These are phyloP conservation scores for Cheirogaleus major DNA, from an alignment of 2,797 vertebrate genomes.

Conservation along the genomic window DNA sequence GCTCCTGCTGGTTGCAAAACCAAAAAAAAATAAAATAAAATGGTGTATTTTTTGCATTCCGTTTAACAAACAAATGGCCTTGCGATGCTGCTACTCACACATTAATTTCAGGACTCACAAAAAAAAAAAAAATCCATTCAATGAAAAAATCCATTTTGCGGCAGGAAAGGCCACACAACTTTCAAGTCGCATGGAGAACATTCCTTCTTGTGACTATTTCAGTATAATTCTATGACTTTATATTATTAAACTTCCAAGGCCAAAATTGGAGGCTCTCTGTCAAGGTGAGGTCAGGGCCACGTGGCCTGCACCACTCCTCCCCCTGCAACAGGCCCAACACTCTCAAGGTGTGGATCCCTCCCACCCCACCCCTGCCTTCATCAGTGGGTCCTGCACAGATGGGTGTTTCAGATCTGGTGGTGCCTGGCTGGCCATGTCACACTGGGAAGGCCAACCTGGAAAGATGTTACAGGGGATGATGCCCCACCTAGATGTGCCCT, in stretches of 20 bases:
- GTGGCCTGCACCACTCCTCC: background rate
- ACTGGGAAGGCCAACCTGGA: background rate
- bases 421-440: background rate
- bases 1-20: background rate
- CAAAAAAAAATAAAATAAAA: background rate
- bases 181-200: background rate
- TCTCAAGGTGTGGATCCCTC: background rate
- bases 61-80: background rate
- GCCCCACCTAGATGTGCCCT: slow-evolving; percentile 17
- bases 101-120: background rate
- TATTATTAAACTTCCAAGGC: background rate
- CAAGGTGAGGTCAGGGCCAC: background rate
- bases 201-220: background rate
- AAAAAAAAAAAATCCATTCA: background rate
- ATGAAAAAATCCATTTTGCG: background rate
- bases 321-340: background rate
- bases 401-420: background rate
- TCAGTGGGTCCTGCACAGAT: background rate
- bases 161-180: background rate
- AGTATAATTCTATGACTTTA: background rate
- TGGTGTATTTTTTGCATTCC: background rate
- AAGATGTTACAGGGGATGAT: background rate
- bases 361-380: background rate
- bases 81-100: background rate
- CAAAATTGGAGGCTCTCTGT: background rate